Conservation (phyloP, 2,797 vertebrate genomes). For the Threskiornis aethiopicus region DNA sequence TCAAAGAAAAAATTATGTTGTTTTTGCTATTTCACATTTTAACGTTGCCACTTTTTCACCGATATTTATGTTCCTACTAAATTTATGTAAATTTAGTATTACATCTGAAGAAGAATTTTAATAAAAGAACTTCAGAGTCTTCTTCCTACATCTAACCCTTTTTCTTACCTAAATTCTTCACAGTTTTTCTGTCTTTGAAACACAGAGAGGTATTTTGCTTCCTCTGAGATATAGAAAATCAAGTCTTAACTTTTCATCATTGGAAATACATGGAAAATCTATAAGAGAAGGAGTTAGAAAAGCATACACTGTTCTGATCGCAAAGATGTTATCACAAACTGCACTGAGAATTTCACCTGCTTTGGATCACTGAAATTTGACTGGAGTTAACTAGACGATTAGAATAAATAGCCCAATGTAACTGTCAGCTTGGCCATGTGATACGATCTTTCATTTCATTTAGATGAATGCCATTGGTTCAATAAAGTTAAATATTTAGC, state of each 20-base stretch:
- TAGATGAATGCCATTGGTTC: not conserved
- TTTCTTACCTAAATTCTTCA: not conserved
- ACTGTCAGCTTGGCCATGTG: not conserved
- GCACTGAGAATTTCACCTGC: not conserved
- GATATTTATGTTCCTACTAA: not conserved
- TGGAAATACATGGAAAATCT: not conserved
- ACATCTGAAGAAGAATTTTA: not conserved
- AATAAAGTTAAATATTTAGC: slow-evolving; percentile 29
- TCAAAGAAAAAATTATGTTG: not conserved
- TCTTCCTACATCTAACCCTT: not conserved
- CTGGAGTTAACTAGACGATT: not conserved
- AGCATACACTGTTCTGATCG: not conserved
- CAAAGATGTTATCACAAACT: not conserved
- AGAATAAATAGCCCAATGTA: not conserved
- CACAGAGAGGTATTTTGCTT: not conserved
- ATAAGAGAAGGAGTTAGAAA: not conserved
- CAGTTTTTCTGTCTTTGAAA: not conserved
- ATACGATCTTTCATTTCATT: slow-evolving; percentile 28
- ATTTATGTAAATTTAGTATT: not conserved
- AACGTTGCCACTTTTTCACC: not conserved
- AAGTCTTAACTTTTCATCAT: not conserved
- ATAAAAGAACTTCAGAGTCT: not conserved
- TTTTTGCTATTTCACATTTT: not conserved
- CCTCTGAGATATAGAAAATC: not conserved
- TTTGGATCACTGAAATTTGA: slow-evolving; percentile 19